These are phyloP conservation scores for Mixornis gularis DNA, from an alignment of 2,113 vertebrate species.

Conservation along the genomic window DNA sequence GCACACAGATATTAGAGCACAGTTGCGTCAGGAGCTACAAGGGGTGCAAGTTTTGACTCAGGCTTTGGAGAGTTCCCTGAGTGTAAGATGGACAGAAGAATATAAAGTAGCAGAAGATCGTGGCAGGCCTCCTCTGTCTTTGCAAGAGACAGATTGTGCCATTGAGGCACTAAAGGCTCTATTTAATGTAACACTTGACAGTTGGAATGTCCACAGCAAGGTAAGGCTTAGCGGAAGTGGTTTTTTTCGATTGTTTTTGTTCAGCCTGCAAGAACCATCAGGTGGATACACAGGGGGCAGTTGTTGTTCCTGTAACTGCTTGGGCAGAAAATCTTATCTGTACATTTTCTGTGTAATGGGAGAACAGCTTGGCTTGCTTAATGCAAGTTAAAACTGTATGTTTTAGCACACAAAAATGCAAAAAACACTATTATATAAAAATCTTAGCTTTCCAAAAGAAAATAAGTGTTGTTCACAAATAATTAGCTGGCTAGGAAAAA, in stretches of 20 bases:
- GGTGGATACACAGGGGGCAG: neutral
- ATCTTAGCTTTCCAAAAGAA: neutral
- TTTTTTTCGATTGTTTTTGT: neutral
- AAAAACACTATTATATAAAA: neutral
- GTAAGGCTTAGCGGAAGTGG: slow-evolving; percentile 72
- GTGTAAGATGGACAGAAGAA: slow-evolving; percentile 85
- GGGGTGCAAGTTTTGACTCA: slow-evolving; percentile 84
- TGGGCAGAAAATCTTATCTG: neutral
- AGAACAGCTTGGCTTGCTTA: neutral
- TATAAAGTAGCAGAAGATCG: slow-evolving; percentile 80
- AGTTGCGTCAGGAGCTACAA: slow-evolving; percentile 79
- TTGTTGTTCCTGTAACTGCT: neutral
- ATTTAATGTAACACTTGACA: slow-evolving; percentile 93
- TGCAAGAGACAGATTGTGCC: slow-evolving; percentile 84
- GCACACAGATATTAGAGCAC: slow-evolving; percentile 81
- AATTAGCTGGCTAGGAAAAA: neutral
- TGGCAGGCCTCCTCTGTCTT: slow-evolving; percentile 75
- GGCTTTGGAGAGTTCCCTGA: slow-evolving; percentile 87
- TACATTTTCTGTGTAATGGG: neutral
- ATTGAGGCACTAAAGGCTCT: slow-evolving; percentile 94
- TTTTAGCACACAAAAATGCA: neutral
- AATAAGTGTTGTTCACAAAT: neutral
- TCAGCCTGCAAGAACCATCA: neutral
- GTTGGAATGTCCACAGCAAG: slow-evolving; percentile 82
- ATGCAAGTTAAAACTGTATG: neutral